These are phyloP conservation scores for Apodemus agrarius DNA, from an alignment of 2,797 vertebrate species.

Conservation along the genomic window DNA sequence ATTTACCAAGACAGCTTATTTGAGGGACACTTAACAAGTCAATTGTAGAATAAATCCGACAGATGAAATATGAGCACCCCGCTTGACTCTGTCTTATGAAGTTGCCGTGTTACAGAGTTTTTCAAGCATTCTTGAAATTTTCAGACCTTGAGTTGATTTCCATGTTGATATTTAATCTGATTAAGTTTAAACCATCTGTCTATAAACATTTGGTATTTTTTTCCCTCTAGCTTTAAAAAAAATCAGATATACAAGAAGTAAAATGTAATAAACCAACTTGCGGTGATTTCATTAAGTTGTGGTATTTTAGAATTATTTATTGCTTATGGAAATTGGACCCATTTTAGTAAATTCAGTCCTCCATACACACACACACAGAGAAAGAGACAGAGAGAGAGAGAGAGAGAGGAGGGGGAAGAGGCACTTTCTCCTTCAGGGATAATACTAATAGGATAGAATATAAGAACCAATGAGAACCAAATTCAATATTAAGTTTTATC, in stretches of 20 bases:
- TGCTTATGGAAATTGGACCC: constrained; percentile 69
- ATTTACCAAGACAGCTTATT: constrained; percentile 82
- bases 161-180: constrained; percentile 81
- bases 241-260: constrained; percentile 77
- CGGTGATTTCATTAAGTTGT: constrained; percentile 75
- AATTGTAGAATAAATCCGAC: constrained; percentile 83
- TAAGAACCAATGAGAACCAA: constrained; percentile 20
- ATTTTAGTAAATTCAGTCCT: constrained; percentile 46
- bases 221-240: constrained; percentile 67
- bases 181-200: constrained; percentile 82
- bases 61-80: constrained; percentile 81
- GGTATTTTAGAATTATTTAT: constrained; percentile 69
- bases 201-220: constrained; percentile 78
- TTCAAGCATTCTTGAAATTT: constrained; percentile 82
- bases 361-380: too few relatives aligned
- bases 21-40: constrained; percentile 83
- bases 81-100: constrained; percentile 73
- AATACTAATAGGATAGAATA: constrained; percentile 33
- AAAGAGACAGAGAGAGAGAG: background rate
- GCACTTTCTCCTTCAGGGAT: constrained; percentile 31
- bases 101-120: constrained; percentile 73
- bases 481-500: constrained; percentile 38
- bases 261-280: constrained; percentile 77
- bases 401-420: background rate
- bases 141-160: constrained; percentile 82